Evolutionary conservation across 2,113 vertebrate species (phyloP).

Genomic region (Machaerirhynchus nigripectus): DNA sequence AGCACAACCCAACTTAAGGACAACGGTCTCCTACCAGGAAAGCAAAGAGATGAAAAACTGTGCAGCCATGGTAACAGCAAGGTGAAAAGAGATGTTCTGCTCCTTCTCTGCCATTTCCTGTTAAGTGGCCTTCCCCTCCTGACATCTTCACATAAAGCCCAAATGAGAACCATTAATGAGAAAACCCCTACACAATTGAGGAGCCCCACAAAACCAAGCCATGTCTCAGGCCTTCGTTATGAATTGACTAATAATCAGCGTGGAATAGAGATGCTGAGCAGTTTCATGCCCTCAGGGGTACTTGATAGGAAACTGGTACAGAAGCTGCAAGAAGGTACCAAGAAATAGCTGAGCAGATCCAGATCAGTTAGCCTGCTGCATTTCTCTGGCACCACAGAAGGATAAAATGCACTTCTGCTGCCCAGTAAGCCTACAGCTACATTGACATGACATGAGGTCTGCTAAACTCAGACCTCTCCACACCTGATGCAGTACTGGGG

Average conservation of each 20-base stretch:
- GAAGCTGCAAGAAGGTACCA: neutral
- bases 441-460: neutral
- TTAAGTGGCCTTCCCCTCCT: neutral
- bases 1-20: neutral
- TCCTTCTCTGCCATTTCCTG: neutral
- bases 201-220: neutral
- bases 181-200: neutral
- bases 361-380: fast-evolving
- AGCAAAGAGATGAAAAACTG: neutral
- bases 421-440: neutral
- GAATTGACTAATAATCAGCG: neutral
- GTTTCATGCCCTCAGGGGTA: neutral
- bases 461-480: neutral
- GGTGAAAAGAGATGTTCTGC: neutral
- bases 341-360: neutral
- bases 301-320: neutral
- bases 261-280: neutral
- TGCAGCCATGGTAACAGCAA: neutral
- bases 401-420: neutral
- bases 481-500: neutral
- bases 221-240: neutral
- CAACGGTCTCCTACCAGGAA: neutral
- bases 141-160: neutral
- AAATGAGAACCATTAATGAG: neutral
- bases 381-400: neutral